phyloP scores from a whole-genome alignment of 2,888 invertebrate genomes.

The Microchrysa polita region DNA sequence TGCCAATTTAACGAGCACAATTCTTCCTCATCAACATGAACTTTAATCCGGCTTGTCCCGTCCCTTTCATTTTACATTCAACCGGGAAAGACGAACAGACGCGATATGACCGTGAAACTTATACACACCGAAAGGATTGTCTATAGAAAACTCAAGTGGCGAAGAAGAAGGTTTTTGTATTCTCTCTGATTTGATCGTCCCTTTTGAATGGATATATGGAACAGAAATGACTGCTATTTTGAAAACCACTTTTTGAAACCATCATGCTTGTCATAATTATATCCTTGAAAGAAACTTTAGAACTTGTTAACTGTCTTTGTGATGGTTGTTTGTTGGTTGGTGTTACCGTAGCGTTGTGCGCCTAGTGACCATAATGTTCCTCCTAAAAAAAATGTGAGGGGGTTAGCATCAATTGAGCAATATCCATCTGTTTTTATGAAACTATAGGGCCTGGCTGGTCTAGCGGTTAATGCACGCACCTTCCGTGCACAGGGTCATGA shows the following conservation, averaged over 20 bases:
- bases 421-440: too few species aligned
- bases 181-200: not conserved
- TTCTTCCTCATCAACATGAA: not conserved
- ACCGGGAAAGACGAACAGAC: not conserved
- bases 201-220: not conserved
- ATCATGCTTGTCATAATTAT: conserved; percentile 17
- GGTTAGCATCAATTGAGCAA: too few species aligned
- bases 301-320: not conserved
- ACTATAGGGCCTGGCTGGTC: too few species aligned
- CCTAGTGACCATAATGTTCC: too few species aligned
- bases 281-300: conserved; percentile 4
- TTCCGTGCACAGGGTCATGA: too few species aligned
- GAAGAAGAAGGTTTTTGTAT: not conserved
- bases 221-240: conserved; percentile 22
- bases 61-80: not conserved
- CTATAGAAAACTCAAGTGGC: not conserved
- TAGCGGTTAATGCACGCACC: too few species aligned
- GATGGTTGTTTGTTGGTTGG: not conserved
- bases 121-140: not conserved
- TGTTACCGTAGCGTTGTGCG: not conserved
- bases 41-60: not conserved
- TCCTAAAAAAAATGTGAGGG: too few species aligned
- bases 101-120: not conserved
- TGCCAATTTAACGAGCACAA: conserved; percentile 28
- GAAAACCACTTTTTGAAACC: not conserved